A percentile compares a stretch with the other conserved stretches of the same genome.
These are phyloP conservation scores for Cheilosia vulpina DNA, from an alignment of 2,888 invertebrate species.

Conservation along the genomic window DNA sequence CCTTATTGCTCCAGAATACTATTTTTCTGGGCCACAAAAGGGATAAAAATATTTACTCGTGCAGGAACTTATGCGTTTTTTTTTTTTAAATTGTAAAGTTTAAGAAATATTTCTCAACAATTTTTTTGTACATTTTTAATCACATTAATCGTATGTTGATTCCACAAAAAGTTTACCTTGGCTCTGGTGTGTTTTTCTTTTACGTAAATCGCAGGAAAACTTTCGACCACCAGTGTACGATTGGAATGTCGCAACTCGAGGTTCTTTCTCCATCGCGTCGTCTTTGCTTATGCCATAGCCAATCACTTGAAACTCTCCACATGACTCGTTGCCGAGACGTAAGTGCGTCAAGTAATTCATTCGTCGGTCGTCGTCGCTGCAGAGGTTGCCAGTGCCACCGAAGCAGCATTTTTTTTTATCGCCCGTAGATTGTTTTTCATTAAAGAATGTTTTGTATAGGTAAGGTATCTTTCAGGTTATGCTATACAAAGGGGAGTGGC, in stretches of 20 bases:
- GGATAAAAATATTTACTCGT: no score
- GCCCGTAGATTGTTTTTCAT: conserved; percentile 58
- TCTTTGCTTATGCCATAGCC: not conserved
- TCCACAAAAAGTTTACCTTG: no score
- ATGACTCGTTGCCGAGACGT: conserved; percentile 45
- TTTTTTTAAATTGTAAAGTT: no score
- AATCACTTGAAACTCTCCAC: conserved; percentile 27
- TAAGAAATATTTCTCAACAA: no score
- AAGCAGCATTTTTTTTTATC: conserved; percentile 31
- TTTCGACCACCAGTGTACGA: not conserved
- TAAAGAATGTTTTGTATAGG: conserved; percentile 31
- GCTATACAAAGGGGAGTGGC: conserved; percentile 13
- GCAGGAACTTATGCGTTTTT: no score
- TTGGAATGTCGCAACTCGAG: not conserved
- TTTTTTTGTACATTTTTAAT: no score
- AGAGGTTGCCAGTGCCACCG: conserved; percentile 44
- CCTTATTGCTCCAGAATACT: no score
- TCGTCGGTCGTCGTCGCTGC: conserved; percentile 15
- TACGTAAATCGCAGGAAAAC: no score
- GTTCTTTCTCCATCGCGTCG: conserved; percentile 2
- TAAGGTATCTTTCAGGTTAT: conserved; percentile 44
- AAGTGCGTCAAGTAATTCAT: conserved; percentile 68
- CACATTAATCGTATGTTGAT: no score
- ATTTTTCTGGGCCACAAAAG: no score
- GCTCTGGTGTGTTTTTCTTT: no score